Evolutionary conservation across 2,888 invertebrate genomes (phyloP), one percentile per base, ranked within the genome.

Genomic region (Ethmia dodecea): DNA sequence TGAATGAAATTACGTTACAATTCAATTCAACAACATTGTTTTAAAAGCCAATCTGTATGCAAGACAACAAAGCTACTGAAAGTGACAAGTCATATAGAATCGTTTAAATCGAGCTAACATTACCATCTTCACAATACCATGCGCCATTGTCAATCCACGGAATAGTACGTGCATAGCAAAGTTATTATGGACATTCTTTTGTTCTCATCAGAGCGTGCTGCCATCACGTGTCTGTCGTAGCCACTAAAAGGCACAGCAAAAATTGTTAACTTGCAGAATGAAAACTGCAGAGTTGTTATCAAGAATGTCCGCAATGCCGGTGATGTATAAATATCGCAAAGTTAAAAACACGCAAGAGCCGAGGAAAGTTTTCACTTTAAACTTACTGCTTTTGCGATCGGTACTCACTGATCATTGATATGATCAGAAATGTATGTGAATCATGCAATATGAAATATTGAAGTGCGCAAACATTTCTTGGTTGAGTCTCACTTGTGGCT

Each of bases 121-220:
- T n/a, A n/a, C n/a, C n/a, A n/a, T n/a, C n/a, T n/a, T n/a, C n/a
- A n/a, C n/a, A n/a, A n/a, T n/a, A n/a, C n/a, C 3, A 22, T 22
- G 8, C n/a, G 8, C 22, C n/a, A n/a, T 22, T 22, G 22, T 22
- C 22, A n/a, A n/a, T 22, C n/a, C 22, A 22, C 22, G n/a, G n/a
- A 22, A 39, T 41, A 37, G 26, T 37, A 39, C 40, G 37, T 42
- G 41, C 29, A 44, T 35, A 35, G 18, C n/a, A n/a, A n/a, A n/a
- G n/a, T n/a, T 22, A 22, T n/a, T 13, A 11, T 8, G n/a, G 27
- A 13, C 27, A 27, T 27, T 27, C 11, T 13, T 12, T 27, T 12
- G 27, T 13, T 27, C 8, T 12, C 27, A 27, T 27, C 8, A 4
- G 13, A 27, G 8, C 13, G 22, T 22, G 22, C 22, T 22, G n/a